Evolutionary conservation across 2,888 invertebrate genomes (phyloP).

Genomic region (Synanthedon vespiformis): DNA sequence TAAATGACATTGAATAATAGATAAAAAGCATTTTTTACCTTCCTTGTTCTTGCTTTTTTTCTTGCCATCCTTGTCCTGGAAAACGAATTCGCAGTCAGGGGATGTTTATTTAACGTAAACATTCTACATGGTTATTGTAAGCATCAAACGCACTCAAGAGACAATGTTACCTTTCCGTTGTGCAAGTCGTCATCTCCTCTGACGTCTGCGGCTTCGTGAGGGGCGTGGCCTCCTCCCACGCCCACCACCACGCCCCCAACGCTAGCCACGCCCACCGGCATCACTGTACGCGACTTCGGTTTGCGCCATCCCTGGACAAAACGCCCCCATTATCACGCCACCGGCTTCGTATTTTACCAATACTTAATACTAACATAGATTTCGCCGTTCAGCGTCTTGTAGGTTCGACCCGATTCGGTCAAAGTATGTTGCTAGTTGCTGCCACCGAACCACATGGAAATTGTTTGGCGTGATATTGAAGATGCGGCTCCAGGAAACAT

Average conservation of each 20-base stretch:
- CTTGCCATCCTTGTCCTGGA: constrained; percentile 86
- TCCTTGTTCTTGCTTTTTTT: constrained; percentile 91
- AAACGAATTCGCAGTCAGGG: constrained; percentile 10
- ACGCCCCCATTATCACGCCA: not conserved
- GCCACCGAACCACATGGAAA: not conserved
- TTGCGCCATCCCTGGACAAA: constrained; percentile 78
- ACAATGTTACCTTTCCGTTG: constrained; percentile 39
- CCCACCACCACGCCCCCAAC: constrained; percentile 39
- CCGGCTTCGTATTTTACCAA: not conserved
- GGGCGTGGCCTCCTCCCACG: constrained; percentile 40
- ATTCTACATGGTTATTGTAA: no score
- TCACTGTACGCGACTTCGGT: constrained; percentile 81
- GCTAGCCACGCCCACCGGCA: constrained; percentile 68
- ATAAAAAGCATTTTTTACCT: constrained; percentile 70
- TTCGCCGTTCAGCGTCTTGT: not conserved
- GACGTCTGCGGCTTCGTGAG: constrained; percentile 23
- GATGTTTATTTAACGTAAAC: no score
- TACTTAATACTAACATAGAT: not conserved
- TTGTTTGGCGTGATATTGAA: not conserved
- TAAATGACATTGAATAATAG: no score
- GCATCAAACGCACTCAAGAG: no score
- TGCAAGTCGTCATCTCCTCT: constrained; percentile 38
- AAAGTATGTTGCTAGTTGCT: not conserved
- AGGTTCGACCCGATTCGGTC: no score
- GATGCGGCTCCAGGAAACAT: no score